Conservation (phyloP, 2,888 invertebrate species). For the Pyrgus malvae region DNA sequence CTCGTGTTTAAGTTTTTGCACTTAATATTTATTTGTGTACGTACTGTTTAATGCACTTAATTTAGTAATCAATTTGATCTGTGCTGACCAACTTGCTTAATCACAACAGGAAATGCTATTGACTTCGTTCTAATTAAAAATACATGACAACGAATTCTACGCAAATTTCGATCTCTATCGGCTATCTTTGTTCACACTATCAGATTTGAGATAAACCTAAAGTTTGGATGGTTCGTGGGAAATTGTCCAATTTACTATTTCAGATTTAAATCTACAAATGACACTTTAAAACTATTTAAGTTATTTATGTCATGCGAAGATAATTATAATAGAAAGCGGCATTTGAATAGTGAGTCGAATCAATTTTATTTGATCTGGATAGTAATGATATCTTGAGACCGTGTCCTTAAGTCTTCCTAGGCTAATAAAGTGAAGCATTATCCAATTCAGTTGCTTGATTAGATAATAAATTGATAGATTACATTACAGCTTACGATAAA, state of each 20-base stretch:
- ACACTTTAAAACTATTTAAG: slow-evolving; percentile 15
- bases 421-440: slow-evolving; percentile 34
- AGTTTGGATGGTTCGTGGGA: slow-evolving; percentile 19
- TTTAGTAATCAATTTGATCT: too few relatives aligned
- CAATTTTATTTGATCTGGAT: slow-evolving; percentile 6
- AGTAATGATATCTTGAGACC: slow-evolving; percentile 5
- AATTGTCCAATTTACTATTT: slow-evolving; percentile 22
- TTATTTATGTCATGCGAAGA: slow-evolving; percentile 9
- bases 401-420: slow-evolving; percentile 27
- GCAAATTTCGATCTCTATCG: slow-evolving; percentile 17
- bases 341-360: neutral
- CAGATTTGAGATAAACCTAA: slow-evolving; percentile 16
- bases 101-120: neutral
- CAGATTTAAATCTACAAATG: slow-evolving; percentile 14
- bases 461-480: slow-evolving; percentile 39
- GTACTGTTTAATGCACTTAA: too few relatives aligned
- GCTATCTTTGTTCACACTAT: slow-evolving; percentile 2
- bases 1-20: too few relatives aligned
- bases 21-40: too few relatives aligned
- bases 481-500: slow-evolving; percentile 23
- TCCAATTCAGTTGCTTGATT: slow-evolving; percentile 36
- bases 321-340: slow-evolving; percentile 9
- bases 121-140: neutral
- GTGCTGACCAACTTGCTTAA: neutral
- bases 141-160: neutral